Evolutionary conservation across 1,140 invertebrate genomes (phyloP).

Genomic region (Micrasema longulum): DNA sequence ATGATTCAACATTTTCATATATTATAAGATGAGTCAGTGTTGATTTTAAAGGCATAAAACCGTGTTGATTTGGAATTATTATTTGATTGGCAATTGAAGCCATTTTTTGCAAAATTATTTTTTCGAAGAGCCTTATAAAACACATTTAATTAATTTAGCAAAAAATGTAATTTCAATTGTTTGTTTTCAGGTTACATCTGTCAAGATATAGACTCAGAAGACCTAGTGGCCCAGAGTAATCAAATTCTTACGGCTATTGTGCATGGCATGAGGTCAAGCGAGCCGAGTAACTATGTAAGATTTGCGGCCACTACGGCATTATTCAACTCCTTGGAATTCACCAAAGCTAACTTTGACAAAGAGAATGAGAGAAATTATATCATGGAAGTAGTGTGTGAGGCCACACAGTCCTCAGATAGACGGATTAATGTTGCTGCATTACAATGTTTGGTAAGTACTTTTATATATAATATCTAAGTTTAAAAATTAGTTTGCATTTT

Average conservation of each 20-base stretch:
- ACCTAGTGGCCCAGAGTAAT: constrained; percentile 92
- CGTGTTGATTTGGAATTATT: too few relatives aligned
- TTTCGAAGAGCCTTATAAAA: too few relatives aligned
- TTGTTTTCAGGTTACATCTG: constrained; percentile 74
- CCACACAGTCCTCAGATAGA: constrained; percentile 86
- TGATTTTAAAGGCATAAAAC: too few relatives aligned
- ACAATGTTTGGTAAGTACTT: constrained; percentile 90
- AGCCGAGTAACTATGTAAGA: constrained; percentile 86
- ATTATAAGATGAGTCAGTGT: too few relatives aligned
- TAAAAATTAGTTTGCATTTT: too few relatives aligned
- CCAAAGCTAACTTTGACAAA: constrained; percentile 97
- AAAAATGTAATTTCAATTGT: too few relatives aligned
- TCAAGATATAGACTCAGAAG: constrained; percentile 89
- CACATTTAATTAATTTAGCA: too few relatives aligned
- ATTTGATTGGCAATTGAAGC: too few relatives aligned
- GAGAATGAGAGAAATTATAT: constrained; percentile 98
- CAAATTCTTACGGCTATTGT: constrained; percentile 98
- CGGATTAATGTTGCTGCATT: constrained; percentile 94
- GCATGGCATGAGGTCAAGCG: constrained; percentile 93
- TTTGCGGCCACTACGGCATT: constrained; percentile 97
- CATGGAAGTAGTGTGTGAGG: constrained; percentile 98
- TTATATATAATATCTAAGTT: neutral
- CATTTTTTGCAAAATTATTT: too few relatives aligned
- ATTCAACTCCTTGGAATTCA: constrained; percentile 99
- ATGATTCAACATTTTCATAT: too few relatives aligned